Evolutionary conservation across 2,888 invertebrate genomes (phyloP).

Genomic region (Yponomeuta cagnagella): DNA sequence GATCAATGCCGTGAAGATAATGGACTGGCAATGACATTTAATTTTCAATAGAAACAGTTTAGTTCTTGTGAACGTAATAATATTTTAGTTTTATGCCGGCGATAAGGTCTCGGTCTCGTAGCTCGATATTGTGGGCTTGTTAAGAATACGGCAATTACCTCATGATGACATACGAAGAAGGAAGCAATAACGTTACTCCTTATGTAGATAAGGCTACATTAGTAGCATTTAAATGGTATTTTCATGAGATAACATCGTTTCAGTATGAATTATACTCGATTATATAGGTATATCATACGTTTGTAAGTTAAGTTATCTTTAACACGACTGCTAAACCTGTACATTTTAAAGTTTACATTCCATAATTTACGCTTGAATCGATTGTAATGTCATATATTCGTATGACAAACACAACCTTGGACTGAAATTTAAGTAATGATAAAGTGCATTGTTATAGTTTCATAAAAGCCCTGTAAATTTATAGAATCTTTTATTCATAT

Average conservation of each 20-base stretch:
- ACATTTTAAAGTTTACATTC: too few relatives aligned
- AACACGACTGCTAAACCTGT: too few relatives aligned
- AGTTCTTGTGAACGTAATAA: constrained; percentile 10
- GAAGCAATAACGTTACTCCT: constrained; percentile 1
- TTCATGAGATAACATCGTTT: background rate
- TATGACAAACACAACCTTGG: too few relatives aligned
- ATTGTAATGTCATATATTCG: too few relatives aligned
- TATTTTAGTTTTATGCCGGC: constrained; percentile 11
- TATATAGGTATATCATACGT: too few relatives aligned
- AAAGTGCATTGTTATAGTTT: too few relatives aligned
- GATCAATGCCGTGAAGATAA: background rate
- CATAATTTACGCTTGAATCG: too few relatives aligned
- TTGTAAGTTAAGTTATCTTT: too few relatives aligned
- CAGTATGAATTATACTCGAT: background rate
- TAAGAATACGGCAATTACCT: constrained; percentile 11
- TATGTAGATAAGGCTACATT: background rate
- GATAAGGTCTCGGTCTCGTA: constrained; percentile 3
- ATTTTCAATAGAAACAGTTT: constrained; percentile 7
- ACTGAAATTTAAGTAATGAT: too few relatives aligned
- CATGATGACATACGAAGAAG: constrained; percentile 4
- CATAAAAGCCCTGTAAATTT: too few relatives aligned
- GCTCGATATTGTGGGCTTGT: constrained; percentile 7
- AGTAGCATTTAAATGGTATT: background rate
- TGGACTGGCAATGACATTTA: constrained; percentile 21
- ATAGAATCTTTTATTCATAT: too few relatives aligned